Evolutionary conservation across 1,140 invertebrate genomes (phyloP).

Genomic region (Phortica variegata): DNA sequence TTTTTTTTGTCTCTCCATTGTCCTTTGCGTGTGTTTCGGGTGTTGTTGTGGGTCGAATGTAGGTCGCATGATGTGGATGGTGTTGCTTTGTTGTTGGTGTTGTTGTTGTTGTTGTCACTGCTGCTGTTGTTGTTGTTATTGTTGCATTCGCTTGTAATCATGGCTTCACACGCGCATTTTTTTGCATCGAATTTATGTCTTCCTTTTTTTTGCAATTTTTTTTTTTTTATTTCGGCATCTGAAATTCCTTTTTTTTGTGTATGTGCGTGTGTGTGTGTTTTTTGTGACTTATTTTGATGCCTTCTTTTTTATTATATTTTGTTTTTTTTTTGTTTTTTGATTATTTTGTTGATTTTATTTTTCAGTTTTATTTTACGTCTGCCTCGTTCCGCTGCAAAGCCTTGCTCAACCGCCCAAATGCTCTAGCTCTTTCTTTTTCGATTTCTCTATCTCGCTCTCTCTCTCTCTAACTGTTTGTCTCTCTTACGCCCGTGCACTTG

Average conservation of each 20-base stretch:
- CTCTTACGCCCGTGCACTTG: too few relatives aligned
- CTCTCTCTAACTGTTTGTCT: too few relatives aligned
- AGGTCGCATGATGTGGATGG: slow-evolving; percentile 32
- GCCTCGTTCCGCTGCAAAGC: too few relatives aligned
- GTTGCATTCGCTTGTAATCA: slow-evolving; percentile 40
- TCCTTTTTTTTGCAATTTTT: neutral
- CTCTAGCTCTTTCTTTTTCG: too few relatives aligned
- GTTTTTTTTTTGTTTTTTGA: neutral
- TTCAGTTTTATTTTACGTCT: neutral
- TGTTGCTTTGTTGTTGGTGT: slow-evolving; percentile 19
- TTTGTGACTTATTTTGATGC: slow-evolving; percentile 5
- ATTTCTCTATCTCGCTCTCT: too few relatives aligned
- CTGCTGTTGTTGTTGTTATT: too few relatives aligned
- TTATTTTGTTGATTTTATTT: slow-evolving; percentile 12
- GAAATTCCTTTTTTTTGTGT: neutral
- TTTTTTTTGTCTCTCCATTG: slow-evolving; percentile 1
- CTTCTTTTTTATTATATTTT: slow-evolving; percentile 13
- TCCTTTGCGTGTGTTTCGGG: neutral
- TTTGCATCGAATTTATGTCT: slow-evolving; percentile 14
- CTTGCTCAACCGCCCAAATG: too few relatives aligned
- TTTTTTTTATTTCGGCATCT: neutral
- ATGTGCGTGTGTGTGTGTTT: too few relatives aligned
- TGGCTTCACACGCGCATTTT: slow-evolving; percentile 44
- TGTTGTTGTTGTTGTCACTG: slow-evolving; percentile 25
- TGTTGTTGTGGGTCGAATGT: slow-evolving; percentile 45